phyloP scores from a whole-genome alignment of 2,113 vertebrate species.

The Brienomyrus longianalis region DNA sequence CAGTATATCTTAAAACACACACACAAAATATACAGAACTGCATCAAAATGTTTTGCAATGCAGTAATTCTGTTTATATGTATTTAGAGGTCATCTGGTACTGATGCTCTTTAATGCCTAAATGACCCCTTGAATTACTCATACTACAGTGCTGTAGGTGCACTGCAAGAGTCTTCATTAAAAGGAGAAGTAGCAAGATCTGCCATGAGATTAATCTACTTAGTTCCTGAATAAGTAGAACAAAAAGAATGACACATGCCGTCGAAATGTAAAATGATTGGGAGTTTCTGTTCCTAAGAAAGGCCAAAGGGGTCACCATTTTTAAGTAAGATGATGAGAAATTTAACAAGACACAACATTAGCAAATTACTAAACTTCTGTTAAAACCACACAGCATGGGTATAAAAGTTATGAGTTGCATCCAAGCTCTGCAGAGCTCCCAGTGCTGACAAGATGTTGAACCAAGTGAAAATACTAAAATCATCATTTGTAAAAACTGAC shows the following conservation, averaged over 20 bases:
- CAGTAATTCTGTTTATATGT: background rate
- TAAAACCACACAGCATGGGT: background rate
- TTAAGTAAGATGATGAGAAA: background rate
- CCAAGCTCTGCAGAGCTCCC: background rate
- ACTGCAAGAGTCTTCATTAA: background rate
- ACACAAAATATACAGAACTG: background rate
- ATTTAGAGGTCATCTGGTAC: background rate
- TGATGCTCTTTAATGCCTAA: background rate
- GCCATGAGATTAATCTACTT: background rate
- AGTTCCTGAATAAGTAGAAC: too few relatives aligned
- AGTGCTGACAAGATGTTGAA: background rate
- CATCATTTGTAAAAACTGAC: background rate
- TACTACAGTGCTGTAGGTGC: background rate
- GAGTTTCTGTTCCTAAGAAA: background rate
- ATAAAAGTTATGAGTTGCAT: background rate
- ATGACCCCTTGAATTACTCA: background rate
- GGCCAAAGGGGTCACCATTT: background rate
- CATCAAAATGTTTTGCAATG: background rate
- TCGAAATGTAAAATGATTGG: background rate
- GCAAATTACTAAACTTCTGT: background rate
- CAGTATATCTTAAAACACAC: constrained; percentile 59
- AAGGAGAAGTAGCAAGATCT: background rate
- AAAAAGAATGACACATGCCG: background rate
- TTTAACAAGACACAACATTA: background rate
- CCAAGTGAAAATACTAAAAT: background rate